A percentile compares a stretch with the other conserved stretches of the same genome.
These are phyloP conservation scores for Chascanopsetta lugubris DNA, from an alignment of 2,113 vertebrate species.

Conservation along the genomic window DNA sequence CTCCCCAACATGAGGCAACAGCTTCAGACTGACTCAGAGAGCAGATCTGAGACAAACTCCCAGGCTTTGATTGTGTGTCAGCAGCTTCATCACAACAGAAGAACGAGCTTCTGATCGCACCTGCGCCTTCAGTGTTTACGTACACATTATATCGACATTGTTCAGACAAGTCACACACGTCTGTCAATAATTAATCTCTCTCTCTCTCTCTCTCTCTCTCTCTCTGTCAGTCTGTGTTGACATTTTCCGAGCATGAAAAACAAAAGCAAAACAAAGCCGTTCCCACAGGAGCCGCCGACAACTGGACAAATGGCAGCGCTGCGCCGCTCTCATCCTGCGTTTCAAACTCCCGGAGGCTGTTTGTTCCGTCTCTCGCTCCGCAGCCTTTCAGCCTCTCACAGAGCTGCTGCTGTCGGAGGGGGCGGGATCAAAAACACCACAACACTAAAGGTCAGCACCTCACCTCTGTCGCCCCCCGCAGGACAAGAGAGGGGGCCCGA, in stretches of 20 bases:
- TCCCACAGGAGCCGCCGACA: slow-evolving; percentile 18
- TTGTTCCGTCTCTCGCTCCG: slow-evolving; percentile 20
- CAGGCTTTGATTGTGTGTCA: too few species aligned
- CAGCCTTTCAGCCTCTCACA: background rate
- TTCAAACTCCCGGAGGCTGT: slow-evolving; percentile 40
- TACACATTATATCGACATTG: too few species aligned
- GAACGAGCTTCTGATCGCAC: too few species aligned
- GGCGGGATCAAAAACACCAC: background rate
- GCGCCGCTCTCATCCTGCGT: slow-evolving; percentile 28
- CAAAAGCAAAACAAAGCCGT: too few species aligned
- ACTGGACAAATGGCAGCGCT: slow-evolving; percentile 29
- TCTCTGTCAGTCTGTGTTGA: slow-evolving; percentile 29
- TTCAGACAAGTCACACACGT: too few species aligned
- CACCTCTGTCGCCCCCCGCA: slow-evolving; percentile 33
- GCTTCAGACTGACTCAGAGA: background rate
- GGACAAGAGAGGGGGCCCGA: slow-evolving; percentile 20
- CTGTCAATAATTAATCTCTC: too few species aligned
- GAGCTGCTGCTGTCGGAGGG: background rate
- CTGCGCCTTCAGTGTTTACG: too few species aligned
- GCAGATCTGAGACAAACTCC: background rate
- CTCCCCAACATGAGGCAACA: slow-evolving; percentile 60
- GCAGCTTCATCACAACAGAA: background rate
- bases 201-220: too few species aligned
- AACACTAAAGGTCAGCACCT: slow-evolving; percentile 51
- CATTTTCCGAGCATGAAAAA: slow-evolving; percentile 30